Base-by-base conservation (phyloP, 2,797 vertebrate species). In the Sebastes hubbsi region DNA sequence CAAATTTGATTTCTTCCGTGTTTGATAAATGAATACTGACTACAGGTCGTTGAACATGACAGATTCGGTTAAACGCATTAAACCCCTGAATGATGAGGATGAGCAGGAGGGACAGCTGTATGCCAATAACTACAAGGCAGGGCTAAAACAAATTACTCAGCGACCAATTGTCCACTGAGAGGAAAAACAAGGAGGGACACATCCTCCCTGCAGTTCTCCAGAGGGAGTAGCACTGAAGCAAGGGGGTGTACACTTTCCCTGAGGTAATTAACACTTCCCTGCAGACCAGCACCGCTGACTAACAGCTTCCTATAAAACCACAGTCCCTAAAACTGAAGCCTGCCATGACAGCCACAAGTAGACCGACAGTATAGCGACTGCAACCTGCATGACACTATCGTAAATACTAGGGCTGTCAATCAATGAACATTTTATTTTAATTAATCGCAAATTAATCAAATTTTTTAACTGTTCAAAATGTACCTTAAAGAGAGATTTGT, bases 181-280 rank as follows among this genome's bases (percentile, higher is more conserved):
- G 73, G 69, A 83, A 82, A 89, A 77, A 78, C 64, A 82, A 56
- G 75, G 42, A 72, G 36, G 75, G 30, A 78, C 22, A 74, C 71
- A 52, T 88, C 78, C 82, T 82, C 82, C 27, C 46, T 75, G 58
- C 62, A 65, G 77, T 9, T 68, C 72, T 69, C 77, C 59, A 6
- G 32, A 76, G 79, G 81, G 77, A 80, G 64, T 55, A 34, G 22
- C 20, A 55, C 73, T 67, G 20, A 79, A 82, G 82, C 2, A 0
- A 78, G 11, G 73, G 74, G 54, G 38, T 68, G 68, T n/a, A 81
- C 79, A 78, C 77, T 71, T 76, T 82, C 80, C 82, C 71, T 32
- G 73, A 64, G 82, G 80, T 88, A 89, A 91, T 91, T 85, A 92
- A 91, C 82, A 89, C 87, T 75, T 85, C 84, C 74, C 75, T 77